Conservation (phyloP, 2,888 invertebrate species). For the Sturmia bella region DNA sequence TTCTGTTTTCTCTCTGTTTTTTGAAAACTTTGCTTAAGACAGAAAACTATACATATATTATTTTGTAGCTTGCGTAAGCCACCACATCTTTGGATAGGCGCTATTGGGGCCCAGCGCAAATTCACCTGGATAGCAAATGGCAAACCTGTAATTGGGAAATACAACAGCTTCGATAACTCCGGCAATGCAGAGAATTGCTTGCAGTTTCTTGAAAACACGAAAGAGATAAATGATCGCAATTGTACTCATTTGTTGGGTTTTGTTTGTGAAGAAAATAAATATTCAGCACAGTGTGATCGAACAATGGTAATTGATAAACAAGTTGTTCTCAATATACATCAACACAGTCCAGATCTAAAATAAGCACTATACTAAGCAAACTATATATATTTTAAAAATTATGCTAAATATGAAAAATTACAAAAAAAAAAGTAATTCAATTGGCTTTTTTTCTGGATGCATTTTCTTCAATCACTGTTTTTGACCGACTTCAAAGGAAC, state of each 20-base stretch:
- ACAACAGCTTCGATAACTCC: slow-evolving; percentile 39
- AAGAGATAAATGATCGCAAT: slow-evolving; percentile 50
- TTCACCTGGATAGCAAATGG: slow-evolving; percentile 53
- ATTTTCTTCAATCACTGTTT: too few species aligned
- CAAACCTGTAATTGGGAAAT: slow-evolving; percentile 41
- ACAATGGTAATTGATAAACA: slow-evolving; percentile 13
- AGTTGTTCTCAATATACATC: slow-evolving; percentile 39
- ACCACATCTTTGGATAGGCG: slow-evolving; percentile 50
- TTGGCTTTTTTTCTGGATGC: too few species aligned
- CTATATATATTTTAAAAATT: too few species aligned
- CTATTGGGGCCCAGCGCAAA: slow-evolving; percentile 46
- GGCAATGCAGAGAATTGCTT: slow-evolving; percentile 48
- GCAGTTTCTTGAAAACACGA: slow-evolving; percentile 37
- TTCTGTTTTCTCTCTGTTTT: too few species aligned
- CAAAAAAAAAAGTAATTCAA: too few species aligned
- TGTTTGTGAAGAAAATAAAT: slow-evolving; percentile 43
- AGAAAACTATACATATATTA: not conserved
- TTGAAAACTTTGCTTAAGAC: not conserved
- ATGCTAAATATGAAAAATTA: too few species aligned
- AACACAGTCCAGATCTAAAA: not conserved
- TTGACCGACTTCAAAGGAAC: too few species aligned
- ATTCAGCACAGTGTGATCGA: slow-evolving; percentile 2
- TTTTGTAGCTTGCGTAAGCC: slow-evolving; percentile 29
- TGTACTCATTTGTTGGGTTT: slow-evolving; percentile 46
- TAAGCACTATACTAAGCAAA: too few species aligned